phyloP scores from a whole-genome alignment of 2,113 vertebrate species.

The Aepyceros melampus region DNA sequence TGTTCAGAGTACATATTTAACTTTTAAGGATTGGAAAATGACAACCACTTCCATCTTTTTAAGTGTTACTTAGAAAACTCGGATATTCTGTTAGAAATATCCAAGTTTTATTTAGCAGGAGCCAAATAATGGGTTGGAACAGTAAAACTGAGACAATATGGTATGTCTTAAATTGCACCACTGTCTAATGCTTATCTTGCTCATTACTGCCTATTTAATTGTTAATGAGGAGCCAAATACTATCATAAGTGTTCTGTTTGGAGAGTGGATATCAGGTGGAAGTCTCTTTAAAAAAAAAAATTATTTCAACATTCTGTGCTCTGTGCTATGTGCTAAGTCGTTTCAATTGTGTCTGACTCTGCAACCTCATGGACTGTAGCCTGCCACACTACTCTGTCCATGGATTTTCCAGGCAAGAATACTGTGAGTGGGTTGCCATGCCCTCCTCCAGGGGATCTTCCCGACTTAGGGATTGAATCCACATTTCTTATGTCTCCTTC shows the following conservation, averaged over 20 bases:
- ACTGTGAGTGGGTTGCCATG: neutral
- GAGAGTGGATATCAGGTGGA: neutral
- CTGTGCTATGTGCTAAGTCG: neutral
- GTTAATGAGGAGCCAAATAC: neutral
- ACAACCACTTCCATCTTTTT: neutral
- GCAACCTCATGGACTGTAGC: neutral
- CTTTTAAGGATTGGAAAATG: neutral
- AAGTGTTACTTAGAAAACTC: neutral
- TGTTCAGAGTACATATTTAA: neutral
- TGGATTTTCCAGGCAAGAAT: neutral
- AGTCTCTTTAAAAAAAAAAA: neutral
- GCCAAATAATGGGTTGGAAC: neutral
- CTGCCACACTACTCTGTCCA: fast-evolving
- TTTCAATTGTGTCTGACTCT: neutral
- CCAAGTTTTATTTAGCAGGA: neutral
- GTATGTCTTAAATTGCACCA: neutral
- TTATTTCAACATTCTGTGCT: neutral
- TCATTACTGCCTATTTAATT: neutral
- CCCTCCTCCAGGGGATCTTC: neutral
- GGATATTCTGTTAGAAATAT: neutral
- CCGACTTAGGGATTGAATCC: neutral
- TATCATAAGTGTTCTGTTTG: neutral
- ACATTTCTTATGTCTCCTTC: neutral
- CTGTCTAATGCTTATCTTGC: neutral
- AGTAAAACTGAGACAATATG: neutral